Conservation (phyloP, 2,797 vertebrate species). For the Aviceda cuculoides region DNA sequence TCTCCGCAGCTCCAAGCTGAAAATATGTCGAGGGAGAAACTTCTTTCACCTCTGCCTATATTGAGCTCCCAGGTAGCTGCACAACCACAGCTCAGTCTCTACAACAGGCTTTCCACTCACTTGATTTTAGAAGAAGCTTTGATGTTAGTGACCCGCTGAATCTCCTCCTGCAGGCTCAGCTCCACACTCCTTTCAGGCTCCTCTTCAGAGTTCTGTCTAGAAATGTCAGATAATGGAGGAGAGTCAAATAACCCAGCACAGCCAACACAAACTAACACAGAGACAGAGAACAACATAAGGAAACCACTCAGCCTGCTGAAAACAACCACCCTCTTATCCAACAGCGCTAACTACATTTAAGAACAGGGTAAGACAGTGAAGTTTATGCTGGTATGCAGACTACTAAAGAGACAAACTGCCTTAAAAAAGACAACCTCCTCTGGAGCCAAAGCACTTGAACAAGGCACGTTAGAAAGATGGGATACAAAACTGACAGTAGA, state of each 20-base stretch:
- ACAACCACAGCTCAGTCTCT: not conserved
- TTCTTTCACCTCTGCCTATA: not conserved
- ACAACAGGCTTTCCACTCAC: slow-evolving; percentile 70
- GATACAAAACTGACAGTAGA: not conserved
- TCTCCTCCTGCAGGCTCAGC: slow-evolving; percentile 82
- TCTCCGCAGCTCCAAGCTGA: not conserved
- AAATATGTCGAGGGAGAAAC: fast-evolving
- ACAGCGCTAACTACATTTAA: not conserved
- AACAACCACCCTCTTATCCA: not conserved
- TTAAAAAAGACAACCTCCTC: not conserved
- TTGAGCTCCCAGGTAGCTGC: not conserved
- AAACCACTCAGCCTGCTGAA: not conserved
- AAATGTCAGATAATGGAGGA: not conserved
- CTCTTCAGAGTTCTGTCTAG: slow-evolving; percentile 76
- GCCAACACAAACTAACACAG: not conserved
- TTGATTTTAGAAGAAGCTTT: slow-evolving; percentile 93
- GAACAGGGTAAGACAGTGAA: not conserved
- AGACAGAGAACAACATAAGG: not conserved
- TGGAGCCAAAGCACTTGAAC: not conserved
- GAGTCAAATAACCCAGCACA: not conserved
- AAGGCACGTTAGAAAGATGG: not conserved
- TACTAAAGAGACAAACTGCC: not conserved
- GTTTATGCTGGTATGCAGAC: not conserved
- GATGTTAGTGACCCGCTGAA: slow-evolving; percentile 83
- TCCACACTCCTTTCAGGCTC: slow-evolving; percentile 65